A percentile compares a stretch with the other conserved stretches of the same genome.
phyloP scores from a whole-genome alignment of 2,113 vertebrate species.

The Prietella phreatophila region DNA sequence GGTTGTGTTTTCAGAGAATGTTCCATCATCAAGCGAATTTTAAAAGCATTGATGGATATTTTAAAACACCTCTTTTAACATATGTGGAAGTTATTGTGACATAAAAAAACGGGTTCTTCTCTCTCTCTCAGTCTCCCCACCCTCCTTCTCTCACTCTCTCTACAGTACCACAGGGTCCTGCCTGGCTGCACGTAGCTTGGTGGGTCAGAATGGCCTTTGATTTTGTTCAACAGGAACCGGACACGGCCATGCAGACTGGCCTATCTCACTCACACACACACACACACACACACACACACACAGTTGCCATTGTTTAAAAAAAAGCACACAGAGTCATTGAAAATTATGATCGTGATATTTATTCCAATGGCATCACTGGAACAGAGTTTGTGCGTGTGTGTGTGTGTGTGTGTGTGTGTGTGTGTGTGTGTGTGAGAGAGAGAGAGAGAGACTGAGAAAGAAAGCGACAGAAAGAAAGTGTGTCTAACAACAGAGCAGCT shows the following conservation, averaged over 20 bases:
- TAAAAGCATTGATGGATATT: background rate
- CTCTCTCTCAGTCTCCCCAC: too few species aligned
- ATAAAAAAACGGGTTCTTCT: background rate
- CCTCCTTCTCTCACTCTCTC: background rate
- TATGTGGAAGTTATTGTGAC: background rate
- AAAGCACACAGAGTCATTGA: slow-evolving; percentile 12
- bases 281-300: background rate
- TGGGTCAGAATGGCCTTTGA: slow-evolving; percentile 31
- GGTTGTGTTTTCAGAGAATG: background rate
- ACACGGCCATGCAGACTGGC: slow-evolving; percentile 33
- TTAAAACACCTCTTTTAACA: background rate
- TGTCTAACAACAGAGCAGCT: background rate
- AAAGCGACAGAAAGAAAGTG: background rate
- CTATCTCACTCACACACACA: slow-evolving; percentile 4
- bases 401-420: background rate
- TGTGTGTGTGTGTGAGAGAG: too few species aligned
- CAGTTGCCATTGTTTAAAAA: background rate
- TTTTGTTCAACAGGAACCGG: slow-evolving; percentile 52
- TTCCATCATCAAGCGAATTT: background rate
- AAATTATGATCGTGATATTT: background rate
- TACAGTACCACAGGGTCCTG: slow-evolving; percentile 64
- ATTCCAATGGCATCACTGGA: background rate
- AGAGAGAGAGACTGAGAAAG: background rate
- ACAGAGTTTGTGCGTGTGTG: background rate
- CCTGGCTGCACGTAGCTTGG: slow-evolving; percentile 76